Conservation (phyloP, 2,113 vertebrate species). For the Thomomys bottae region DNA sequence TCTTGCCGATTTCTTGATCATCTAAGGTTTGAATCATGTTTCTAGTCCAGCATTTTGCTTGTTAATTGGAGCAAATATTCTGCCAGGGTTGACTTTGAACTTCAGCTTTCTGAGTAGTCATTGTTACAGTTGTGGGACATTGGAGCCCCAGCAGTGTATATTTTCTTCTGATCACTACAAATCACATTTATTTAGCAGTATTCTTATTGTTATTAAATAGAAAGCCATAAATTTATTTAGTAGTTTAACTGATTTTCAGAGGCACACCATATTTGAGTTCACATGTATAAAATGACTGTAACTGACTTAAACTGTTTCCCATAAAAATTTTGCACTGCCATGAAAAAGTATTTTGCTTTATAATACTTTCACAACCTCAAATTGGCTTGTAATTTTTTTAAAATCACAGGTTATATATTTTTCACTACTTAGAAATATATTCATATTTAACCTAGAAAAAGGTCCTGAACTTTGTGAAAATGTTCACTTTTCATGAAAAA, state of each 20-base stretch:
- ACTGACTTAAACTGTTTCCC: not conserved
- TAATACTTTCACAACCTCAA: not conserved
- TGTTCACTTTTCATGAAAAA: slow-evolving; percentile 72
- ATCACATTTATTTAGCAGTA: slow-evolving; percentile 28
- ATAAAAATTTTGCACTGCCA: not conserved
- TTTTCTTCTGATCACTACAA: not conserved
- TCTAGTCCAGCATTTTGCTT: too few species aligned
- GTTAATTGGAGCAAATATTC: too few species aligned
- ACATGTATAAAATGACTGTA: not conserved
- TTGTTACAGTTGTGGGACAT: too few species aligned
- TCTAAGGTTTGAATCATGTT: too few species aligned
- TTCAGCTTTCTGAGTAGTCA: too few species aligned
- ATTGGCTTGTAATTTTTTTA: not conserved
- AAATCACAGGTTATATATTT: not conserved
- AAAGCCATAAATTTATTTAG: not conserved
- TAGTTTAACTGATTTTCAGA: not conserved
- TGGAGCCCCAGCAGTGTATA: too few species aligned
- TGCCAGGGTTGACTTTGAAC: too few species aligned
- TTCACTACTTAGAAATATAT: slow-evolving; percentile 23
- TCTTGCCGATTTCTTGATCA: too few species aligned
- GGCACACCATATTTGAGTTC: not conserved
- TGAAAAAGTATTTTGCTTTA: slow-evolving; percentile 1
- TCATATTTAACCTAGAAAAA: slow-evolving; percentile 65
- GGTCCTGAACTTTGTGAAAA: slow-evolving; percentile 70
- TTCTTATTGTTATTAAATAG: not conserved